Evolutionary conservation across 1,140 invertebrate species (phyloP).

Genomic region (Apocrypta bakeri): DNA sequence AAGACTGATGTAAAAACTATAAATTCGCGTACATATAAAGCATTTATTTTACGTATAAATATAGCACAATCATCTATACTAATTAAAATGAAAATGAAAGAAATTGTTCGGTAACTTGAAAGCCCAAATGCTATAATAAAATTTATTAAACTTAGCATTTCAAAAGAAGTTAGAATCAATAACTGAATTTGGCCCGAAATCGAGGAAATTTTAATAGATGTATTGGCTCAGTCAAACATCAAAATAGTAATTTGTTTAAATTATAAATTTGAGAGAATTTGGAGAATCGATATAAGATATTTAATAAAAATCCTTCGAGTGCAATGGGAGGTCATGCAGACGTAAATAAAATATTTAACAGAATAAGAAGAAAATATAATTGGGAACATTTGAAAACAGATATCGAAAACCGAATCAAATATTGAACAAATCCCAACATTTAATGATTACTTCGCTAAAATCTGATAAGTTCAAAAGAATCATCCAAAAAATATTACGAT

Average conservation of each 20-base stretch:
- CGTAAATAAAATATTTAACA: slow-evolving; percentile 33
- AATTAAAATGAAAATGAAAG: not conserved
- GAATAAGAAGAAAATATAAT: slow-evolving; percentile 38
- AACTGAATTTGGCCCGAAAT: not conserved
- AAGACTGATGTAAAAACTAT: too few relatives aligned
- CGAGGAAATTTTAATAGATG: not conserved
- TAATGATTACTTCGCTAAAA: too few relatives aligned
- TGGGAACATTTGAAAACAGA: slow-evolving; percentile 39
- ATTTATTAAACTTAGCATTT: not conserved
- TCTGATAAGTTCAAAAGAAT: too few relatives aligned
- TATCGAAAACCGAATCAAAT: slow-evolving; percentile 11
- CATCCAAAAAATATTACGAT: too few relatives aligned
- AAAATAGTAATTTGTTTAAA: not conserved
- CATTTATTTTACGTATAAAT: not conserved
- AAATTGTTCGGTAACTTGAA: not conserved
- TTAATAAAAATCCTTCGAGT: not conserved
- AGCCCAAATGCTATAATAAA: not conserved
- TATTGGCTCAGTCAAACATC: not conserved
- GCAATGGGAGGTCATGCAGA: slow-evolving; percentile 20
- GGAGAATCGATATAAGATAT: not conserved
- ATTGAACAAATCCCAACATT: too few relatives aligned
- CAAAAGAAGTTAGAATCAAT: not conserved
- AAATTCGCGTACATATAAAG: too few relatives aligned
- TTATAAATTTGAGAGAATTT: too few relatives aligned
- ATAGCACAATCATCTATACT: too few relatives aligned